A percentile compares a stretch with the other conserved stretches of the same genome.
Conservation (phyloP, 2,888 invertebrate genomes). For the Melanargia galathea region DNA sequence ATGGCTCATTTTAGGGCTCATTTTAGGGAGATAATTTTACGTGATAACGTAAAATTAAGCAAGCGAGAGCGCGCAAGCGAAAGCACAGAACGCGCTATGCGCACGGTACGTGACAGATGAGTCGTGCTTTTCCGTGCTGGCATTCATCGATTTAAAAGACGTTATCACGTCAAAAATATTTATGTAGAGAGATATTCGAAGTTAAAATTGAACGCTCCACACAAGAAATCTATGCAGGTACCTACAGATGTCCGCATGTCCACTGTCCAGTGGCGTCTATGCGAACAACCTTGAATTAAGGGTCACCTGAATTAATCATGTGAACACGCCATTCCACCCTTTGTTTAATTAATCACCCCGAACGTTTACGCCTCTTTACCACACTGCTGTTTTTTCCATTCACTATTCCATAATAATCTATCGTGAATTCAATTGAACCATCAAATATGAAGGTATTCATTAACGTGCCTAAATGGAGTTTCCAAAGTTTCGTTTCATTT, state of each 20-base stretch:
- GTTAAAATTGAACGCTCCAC: no score
- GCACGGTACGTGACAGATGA: no score
- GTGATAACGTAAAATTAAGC: no score
- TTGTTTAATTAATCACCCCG: conserved; percentile 47
- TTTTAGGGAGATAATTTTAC: no score
- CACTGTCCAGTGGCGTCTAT: conserved; percentile 31
- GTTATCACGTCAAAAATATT: no score
- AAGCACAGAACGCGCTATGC: no score
- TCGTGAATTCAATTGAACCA: conserved; percentile 34
- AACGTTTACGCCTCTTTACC: conserved; percentile 38
- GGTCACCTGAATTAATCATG: conserved; percentile 57
- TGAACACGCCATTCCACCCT: conserved; percentile 45
- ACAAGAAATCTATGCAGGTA: conserved; percentile 4
- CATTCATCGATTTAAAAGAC: no score
- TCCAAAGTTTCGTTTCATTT: background rate
- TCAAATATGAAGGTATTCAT: conserved; percentile 32
- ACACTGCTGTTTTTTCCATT: conserved; percentile 34
- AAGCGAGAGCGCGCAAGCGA: no score
- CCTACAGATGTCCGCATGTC: conserved; percentile 24
- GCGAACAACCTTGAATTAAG: conserved; percentile 48
- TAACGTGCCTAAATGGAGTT: conserved; percentile 22
- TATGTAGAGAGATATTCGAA: no score
- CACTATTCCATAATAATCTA: conserved; percentile 33
- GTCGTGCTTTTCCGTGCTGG: no score
- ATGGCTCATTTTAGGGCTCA: no score